Conservation (phyloP, 2,888 invertebrate species). For the Plebejus argus region DNA sequence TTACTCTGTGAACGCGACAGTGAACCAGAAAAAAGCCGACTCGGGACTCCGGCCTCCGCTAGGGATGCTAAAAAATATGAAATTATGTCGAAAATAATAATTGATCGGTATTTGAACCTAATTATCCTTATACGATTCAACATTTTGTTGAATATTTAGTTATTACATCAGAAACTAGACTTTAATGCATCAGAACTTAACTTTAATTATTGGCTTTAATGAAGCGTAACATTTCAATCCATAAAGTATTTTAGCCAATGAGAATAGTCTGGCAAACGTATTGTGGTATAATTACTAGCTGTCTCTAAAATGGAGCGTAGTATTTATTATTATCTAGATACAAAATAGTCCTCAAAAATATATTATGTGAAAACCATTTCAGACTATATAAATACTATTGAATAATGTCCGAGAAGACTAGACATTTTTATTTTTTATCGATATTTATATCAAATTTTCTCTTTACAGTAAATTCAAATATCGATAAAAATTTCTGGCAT, state of each 20-base stretch:
- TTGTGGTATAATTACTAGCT: background rate
- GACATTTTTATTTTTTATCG: no score
- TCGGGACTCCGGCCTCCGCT: background rate
- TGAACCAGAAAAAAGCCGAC: background rate
- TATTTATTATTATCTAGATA: no score
- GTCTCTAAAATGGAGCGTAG: background rate
- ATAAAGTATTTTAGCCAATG: background rate
- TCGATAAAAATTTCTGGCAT: background rate
- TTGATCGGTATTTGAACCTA: background rate
- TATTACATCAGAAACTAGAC: conserved; percentile 11
- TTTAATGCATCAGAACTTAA: no score
- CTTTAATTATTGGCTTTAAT: background rate
- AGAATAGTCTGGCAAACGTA: conserved; percentile 17
- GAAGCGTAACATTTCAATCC: conserved; percentile 2
- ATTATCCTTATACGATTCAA: background rate
- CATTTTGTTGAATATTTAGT: background rate
- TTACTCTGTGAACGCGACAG: background rate
- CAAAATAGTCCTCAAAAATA: background rate
- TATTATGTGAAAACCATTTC: no score
- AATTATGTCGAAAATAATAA: background rate
- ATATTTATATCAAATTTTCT: no score
- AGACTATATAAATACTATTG: no score
- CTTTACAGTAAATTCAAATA: background rate
- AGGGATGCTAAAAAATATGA: background rate
- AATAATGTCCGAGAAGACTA: no score